Conservation (phyloP, 2,888 invertebrate species). For the Autographa pulchrina region DNA sequence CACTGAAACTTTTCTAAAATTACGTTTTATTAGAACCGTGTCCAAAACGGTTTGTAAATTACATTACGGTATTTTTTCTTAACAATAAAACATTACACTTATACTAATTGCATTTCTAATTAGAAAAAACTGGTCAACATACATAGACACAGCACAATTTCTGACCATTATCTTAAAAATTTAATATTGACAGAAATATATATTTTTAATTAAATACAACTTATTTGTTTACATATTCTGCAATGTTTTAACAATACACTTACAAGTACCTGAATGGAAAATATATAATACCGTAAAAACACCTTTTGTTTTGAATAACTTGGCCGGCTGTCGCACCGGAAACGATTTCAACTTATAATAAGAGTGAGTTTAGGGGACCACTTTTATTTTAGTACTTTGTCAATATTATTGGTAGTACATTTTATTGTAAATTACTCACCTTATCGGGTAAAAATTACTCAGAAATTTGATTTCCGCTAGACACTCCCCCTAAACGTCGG, state of each 20-base stretch:
- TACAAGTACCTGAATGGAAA: slow-evolving; percentile 48
- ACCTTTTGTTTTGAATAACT: slow-evolving; percentile 87
- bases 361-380: slow-evolving; percentile 22
- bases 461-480: slow-evolving; percentile 80
- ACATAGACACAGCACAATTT: slow-evolving; percentile 35
- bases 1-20: slow-evolving; percentile 5
- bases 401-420: slow-evolving; percentile 35
- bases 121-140: slow-evolving; percentile 55
- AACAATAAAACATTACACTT: slow-evolving; percentile 55
- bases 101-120: slow-evolving; percentile 60
- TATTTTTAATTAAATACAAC: slow-evolving; percentile 12
- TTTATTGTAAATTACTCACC: slow-evolving; percentile 70
- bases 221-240: slow-evolving; percentile 19
- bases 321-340: slow-evolving; percentile 83
- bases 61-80: slow-evolving; percentile 52
- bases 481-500: slow-evolving; percentile 89
- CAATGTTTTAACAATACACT: slow-evolving; percentile 31
- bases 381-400: slow-evolving; percentile 24
- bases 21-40: slow-evolving; percentile 12
- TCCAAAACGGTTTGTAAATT: slow-evolving; percentile 27
- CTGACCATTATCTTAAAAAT: slow-evolving; percentile 19
- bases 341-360: slow-evolving; percentile 65
- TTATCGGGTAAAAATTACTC: slow-evolving; percentile 75
- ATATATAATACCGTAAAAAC: slow-evolving; percentile 68
- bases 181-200: slow-evolving; percentile 43